phyloP scores from a whole-genome alignment of 64 coral and sea anemone genomes.

The Anthopleura sola region DNA sequence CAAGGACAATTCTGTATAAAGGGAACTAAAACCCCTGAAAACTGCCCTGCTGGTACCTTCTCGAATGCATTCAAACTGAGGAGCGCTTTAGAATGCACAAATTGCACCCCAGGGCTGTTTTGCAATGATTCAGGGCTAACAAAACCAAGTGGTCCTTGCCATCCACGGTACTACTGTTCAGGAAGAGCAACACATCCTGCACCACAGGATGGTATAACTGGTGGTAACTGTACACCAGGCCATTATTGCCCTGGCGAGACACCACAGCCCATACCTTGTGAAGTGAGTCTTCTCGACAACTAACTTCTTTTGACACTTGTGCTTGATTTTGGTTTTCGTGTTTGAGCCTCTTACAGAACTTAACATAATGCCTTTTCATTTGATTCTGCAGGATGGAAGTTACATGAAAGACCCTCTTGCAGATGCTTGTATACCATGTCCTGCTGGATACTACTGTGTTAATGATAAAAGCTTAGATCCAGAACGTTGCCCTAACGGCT shows the following conservation, averaged over 20 bases:
- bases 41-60: conserved; percentile 87
- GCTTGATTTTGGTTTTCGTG: not conserved
- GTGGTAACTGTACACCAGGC: conserved; percentile 91
- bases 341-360: no score
- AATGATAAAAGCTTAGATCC: conserved; percentile 97
- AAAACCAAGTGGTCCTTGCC: conserved; percentile 74
- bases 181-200: conserved; percentile 73
- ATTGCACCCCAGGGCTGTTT: conserved; percentile 86
- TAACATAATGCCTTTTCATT: not conserved
- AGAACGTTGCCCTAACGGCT: conserved; percentile 74
- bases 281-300: conserved; percentile 42
- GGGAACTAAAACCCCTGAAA: conserved; percentile 82
- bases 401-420: conserved; percentile 91
- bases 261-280: conserved; percentile 85
- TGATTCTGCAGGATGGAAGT: conserved; percentile 72
- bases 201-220: conserved; percentile 77
- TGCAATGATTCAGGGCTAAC: conserved; percentile 85
- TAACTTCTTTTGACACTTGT: not conserved
- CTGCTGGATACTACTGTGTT: conserved; percentile 90
- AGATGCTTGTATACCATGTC: conserved; percentile 78
- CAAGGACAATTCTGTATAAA: conserved; percentile 76
- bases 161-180: conserved; percentile 76
- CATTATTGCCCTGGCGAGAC: conserved; percentile 89
- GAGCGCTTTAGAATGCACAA: conserved; percentile 45
- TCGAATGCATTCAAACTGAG: conserved; percentile 65